Percentiles rank a stretch among this genome's conserved stretches.
Evolutionary conservation across 2,797 vertebrate genomes (phyloP).

Genomic region (Lacerta viridis): DNA sequence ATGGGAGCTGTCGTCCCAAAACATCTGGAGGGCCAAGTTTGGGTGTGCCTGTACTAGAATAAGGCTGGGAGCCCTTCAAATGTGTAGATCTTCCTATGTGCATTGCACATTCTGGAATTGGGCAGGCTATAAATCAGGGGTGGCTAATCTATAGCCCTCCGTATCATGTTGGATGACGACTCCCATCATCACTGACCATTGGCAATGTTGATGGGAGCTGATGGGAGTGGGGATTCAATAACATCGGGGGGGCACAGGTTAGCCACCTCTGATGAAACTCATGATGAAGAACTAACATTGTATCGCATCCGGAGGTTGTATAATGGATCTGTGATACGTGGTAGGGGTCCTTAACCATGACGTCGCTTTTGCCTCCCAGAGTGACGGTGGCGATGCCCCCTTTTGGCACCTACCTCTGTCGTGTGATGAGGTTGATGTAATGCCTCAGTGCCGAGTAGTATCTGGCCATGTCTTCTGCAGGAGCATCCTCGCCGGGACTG

Average conservation of each 20-base stretch:
- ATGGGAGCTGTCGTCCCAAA: too few species aligned
- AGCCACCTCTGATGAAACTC: neutral
- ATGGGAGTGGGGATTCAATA: neutral
- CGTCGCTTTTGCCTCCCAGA: neutral
- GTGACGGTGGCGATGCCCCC: neutral
- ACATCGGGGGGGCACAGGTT: too few species aligned
- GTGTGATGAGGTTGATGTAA: slow-evolving; percentile 98
- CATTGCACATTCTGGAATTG: neutral
- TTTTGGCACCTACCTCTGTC: slow-evolving; percentile 90
- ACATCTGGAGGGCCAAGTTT: too few species aligned
- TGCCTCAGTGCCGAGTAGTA: slow-evolving; percentile 98
- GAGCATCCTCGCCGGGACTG: slow-evolving; percentile 94
- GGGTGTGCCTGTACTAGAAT: neutral
- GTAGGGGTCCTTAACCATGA: neutral
- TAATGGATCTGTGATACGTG: too few species aligned
- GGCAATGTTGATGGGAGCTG: neutral
- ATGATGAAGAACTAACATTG: neutral
- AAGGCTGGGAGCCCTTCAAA: neutral
- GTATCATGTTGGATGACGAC: too few species aligned
- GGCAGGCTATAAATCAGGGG: neutral
- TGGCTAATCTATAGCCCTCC: too few species aligned
- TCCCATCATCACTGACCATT: too few species aligned
- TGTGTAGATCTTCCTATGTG: neutral
- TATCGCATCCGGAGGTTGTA: neutral
- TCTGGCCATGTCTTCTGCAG: slow-evolving; percentile 96